These are phyloP conservation scores for Achatina immaculata DNA, from an alignment of 1,140 invertebrate genomes.

Conservation along the genomic window DNA sequence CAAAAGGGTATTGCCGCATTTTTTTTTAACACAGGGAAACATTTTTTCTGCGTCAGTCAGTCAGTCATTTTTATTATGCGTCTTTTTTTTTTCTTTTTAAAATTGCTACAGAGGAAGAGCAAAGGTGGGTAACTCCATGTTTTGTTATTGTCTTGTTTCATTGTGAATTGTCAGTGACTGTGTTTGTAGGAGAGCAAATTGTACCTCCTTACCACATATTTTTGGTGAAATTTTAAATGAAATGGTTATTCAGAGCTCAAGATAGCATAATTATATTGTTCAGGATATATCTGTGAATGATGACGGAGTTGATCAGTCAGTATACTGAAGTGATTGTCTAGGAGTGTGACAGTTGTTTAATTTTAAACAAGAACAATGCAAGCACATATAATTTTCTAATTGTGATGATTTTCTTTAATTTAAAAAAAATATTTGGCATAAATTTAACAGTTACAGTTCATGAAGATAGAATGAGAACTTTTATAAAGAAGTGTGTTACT, in stretches of 20 bases:
- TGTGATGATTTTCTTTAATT: no score
- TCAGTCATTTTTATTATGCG: constrained; percentile 1
- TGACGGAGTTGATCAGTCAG: no score
- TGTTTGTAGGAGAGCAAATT: constrained; percentile 30
- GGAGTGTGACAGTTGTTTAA: no score
- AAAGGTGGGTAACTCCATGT: constrained; percentile 31
- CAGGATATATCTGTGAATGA: no score
- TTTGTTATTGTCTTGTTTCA: not conserved
- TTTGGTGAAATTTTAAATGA: no score
- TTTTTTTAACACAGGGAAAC: no score
- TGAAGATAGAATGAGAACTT: no score
- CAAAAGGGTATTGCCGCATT: not conserved
- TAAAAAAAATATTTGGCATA: not conserved
- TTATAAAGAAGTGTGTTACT: not conserved
- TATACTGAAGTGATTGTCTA: no score
- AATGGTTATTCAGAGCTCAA: no score
- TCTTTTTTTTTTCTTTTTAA: constrained; percentile 2
- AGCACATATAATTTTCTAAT: no score
- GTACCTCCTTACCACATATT: constrained; percentile 13
- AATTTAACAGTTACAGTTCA: not conserved
- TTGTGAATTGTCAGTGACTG: not conserved
- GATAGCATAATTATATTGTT: no score
- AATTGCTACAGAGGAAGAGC: constrained; percentile 25
- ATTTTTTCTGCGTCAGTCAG: not conserved
- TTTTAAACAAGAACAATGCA: no score